Percentiles rank a stretch among this genome's conserved stretches.
Conservation (phyloP, 2,797 vertebrate species). For the Myotis planiceps region DNA sequence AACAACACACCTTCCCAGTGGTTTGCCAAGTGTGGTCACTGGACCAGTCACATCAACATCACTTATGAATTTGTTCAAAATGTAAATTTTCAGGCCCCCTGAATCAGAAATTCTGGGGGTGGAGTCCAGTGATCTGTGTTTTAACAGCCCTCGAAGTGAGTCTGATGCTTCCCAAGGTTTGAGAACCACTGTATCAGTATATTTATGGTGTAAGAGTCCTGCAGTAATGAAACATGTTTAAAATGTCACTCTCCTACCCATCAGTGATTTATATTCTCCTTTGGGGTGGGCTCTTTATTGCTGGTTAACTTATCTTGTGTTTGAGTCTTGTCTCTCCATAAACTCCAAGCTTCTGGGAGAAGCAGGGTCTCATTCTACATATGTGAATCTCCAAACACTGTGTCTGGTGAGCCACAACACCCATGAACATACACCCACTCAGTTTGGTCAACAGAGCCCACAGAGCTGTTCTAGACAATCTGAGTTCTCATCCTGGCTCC, state of each 20-base stretch:
- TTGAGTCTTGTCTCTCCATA: background rate
- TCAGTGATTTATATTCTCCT: background rate
- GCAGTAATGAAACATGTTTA: background rate
- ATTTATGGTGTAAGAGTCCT: background rate
- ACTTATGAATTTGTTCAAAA: background rate
- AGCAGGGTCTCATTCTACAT: background rate
- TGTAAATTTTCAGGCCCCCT: background rate
- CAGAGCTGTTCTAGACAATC: background rate
- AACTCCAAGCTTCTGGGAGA: background rate
- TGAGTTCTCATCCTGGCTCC: background rate
- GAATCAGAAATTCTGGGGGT: background rate
- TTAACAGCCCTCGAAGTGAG: background rate
- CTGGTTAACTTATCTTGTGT: background rate
- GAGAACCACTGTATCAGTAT: background rate
- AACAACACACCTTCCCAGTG: background rate
- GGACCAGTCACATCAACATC: accelerated
- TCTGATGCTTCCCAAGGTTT: background rate
- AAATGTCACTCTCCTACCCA: background rate
- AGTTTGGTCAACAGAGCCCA: background rate
- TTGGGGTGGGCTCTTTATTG: background rate
- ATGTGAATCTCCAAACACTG: background rate
- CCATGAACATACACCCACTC: accelerated
- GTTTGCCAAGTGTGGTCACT: background rate
- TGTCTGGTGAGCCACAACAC: background rate
- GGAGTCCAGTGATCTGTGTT: background rate